Evolutionary conservation across 2,113 vertebrate genomes (phyloP), one percentile per base, ranked within the genome.

Genomic region (Nesoenas mayeri): DNA sequence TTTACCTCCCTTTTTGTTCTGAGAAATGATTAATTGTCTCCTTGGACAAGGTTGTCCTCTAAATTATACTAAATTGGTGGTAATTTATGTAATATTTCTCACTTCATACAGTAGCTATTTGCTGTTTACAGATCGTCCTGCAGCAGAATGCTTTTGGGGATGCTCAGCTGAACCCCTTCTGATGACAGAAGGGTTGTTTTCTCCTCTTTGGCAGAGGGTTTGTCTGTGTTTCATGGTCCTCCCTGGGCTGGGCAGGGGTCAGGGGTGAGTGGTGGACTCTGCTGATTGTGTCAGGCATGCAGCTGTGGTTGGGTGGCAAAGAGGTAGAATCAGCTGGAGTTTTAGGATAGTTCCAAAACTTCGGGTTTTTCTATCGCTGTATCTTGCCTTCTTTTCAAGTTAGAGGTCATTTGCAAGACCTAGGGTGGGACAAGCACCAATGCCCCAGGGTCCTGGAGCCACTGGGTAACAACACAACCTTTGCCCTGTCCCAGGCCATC

Each of bases 41-140:
- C 90, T 95, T 96, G 92, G 88, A 91, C 79, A 96, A 93, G 87
- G 77, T 92, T 91, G 69, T 95, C 91, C 79, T 88, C 84, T 92
- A 84, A 92, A 94, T 97, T 77, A 66, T 25, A 90, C 31, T 90
- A 91, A 94, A 96, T 78, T 85, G 57, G 31, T 88, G 79, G 54
- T 78, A 95, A 96, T 93, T 91, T 85, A 31, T 60, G 67, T 58
- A 77, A 32, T 58, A 5, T 80, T 93, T 93, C 66, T 82, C 28
- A 66, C 64, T 94, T 80, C 65, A 24, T 61, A 74, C 47, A 80
- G 29, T 24, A 69, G 47, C 1, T 16, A 67, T 87, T 82, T 85
- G 44, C 64, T 83, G 15, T 93, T 94, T 48, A 29, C 44, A 73
- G 44, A 56, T 47, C 24, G 12, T 81, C 38, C 75, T 58, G 20